phyloP scores from a whole-genome alignment of 2,113 vertebrate species.

The Dolichotis patagonum region DNA sequence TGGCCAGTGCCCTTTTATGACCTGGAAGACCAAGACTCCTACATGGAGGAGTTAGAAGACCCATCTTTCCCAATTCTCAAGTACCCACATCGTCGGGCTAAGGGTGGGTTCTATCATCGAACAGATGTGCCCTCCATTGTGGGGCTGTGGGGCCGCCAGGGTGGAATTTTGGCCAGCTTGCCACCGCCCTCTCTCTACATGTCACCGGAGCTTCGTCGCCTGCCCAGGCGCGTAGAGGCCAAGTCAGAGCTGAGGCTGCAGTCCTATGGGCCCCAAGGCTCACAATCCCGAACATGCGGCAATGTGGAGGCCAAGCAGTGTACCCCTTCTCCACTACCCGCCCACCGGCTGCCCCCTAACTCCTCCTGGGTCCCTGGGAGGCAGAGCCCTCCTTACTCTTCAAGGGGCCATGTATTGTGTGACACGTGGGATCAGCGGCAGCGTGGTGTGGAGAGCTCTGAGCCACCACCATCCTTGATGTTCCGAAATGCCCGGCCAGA shows the following conservation, averaged over 20 bases:
- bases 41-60: background rate
- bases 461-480: background rate
- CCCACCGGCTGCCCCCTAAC: constrained; percentile 42
- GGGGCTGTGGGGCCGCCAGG: constrained; percentile 67
- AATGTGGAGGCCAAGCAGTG: constrained; percentile 37
- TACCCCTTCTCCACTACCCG: background rate
- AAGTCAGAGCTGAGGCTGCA: constrained; percentile 75
- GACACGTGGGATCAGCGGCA: constrained; percentile 62
- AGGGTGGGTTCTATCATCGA: background rate
- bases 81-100: rapidly evolving
- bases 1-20: background rate
- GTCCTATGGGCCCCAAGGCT: background rate
- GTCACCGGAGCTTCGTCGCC: constrained; percentile 55
- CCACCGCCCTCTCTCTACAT: constrained; percentile 65
- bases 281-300: constrained; percentile 52
- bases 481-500: background rate
- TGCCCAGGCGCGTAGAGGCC: constrained; percentile 78
- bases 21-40: constrained; percentile 36
- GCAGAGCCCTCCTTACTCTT: constrained; percentile 53
- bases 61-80: constrained; percentile 44
- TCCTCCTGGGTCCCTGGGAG: constrained; percentile 17
- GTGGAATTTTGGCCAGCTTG: constrained; percentile 70
- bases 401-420: constrained; percentile 3
- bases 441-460: background rate
- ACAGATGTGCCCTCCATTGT: background rate